Evolutionary conservation across 2,113 vertebrate genomes (phyloP).

Genomic region (Solea senegalensis): DNA sequence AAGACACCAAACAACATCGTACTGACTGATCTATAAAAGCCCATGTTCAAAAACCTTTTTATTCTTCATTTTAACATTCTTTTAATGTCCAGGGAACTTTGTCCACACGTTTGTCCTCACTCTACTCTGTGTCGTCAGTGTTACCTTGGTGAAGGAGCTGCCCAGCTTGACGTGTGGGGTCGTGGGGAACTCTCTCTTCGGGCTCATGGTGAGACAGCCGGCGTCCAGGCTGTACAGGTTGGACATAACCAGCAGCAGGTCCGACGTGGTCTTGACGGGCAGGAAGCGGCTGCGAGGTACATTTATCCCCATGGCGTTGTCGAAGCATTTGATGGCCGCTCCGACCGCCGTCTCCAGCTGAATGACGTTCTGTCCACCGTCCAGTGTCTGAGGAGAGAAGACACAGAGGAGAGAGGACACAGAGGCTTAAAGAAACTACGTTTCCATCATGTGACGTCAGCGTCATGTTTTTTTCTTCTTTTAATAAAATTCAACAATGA

Average conservation of each 20-base stretch:
- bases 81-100: too few species aligned
- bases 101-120: background rate
- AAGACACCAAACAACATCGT: too few species aligned
- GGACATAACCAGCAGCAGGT: conserved; percentile 98
- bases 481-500: too few species aligned
- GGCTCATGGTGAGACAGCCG: conserved; percentile 96
- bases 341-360: conserved; percentile 98
- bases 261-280: conserved; percentile 97
- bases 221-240: conserved; percentile 98
- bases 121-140: rapidly evolving
- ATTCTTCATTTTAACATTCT: too few species aligned
- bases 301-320: conserved; percentile 96
- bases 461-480: too few species aligned
- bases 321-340: conserved; percentile 97
- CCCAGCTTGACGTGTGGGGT: conserved; percentile 97
- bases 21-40: too few species aligned
- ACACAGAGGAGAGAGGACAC: background rate
- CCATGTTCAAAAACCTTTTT: too few species aligned
- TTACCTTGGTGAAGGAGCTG: conserved; percentile 97
- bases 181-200: conserved; percentile 94
- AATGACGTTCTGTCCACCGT: conserved; percentile 96
- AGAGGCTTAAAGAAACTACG: too few species aligned
- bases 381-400: conserved; percentile 90
- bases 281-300: conserved; percentile 98
- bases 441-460: too few species aligned